Conservation (phyloP, 2,113 vertebrate species). For the Phoenicopterus ruber region DNA sequence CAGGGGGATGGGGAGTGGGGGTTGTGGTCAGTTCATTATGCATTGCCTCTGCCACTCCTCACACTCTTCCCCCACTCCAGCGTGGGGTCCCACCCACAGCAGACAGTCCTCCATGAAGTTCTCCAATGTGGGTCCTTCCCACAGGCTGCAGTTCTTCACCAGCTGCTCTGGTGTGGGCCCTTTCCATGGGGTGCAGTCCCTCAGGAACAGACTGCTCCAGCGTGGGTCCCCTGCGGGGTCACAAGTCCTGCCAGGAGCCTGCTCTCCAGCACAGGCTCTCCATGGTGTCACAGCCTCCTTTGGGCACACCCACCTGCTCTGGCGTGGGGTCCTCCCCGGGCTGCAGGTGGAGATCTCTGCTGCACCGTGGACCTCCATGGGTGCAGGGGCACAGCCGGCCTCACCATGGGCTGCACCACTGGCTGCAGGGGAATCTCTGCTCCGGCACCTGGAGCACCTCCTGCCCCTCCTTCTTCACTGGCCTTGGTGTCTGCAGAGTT, state of each 20-base stretch:
- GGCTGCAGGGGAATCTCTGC: not conserved
- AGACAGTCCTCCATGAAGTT: not conserved
- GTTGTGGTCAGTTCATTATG: not conserved
- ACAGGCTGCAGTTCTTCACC: not conserved
- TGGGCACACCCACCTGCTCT: not conserved
- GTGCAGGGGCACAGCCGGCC: too few relatives aligned
- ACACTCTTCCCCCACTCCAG: not conserved
- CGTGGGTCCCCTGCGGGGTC: too few relatives aligned
- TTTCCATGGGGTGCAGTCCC: not conserved
- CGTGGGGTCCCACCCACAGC: accelerated
- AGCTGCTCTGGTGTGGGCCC: not conserved
- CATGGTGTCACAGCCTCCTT: not conserved
- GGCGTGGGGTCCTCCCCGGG: accelerated
- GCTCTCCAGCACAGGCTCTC: too few relatives aligned
- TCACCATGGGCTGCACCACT: accelerated
- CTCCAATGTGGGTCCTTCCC: not conserved
- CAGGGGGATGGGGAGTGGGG: not conserved
- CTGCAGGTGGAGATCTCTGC: not conserved
- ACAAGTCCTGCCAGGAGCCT: not conserved
- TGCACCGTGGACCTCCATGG: not conserved
- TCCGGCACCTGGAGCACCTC: not conserved
- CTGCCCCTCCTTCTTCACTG: not conserved
- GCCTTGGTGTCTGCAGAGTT: not conserved
- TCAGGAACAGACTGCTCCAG: not conserved
- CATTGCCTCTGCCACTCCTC: accelerated